phyloP scores from a whole-genome alignment of 1,140 invertebrate species.

The Lordiphosa mommai region DNA sequence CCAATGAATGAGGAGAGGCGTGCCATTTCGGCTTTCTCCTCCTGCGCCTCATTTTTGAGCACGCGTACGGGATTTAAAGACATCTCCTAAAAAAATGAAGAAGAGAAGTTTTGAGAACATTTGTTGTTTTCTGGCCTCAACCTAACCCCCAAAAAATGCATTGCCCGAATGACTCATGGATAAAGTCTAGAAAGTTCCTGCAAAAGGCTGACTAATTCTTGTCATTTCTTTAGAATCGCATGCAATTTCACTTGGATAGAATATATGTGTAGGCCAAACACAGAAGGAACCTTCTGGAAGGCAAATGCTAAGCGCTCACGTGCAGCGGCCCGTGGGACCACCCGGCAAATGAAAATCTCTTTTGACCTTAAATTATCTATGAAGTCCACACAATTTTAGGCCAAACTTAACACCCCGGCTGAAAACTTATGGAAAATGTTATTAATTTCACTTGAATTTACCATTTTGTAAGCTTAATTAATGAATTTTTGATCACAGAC shows the following conservation, averaged over 20 bases:
- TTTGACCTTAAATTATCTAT: slow-evolving; percentile 48
- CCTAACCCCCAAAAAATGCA: slow-evolving; percentile 39
- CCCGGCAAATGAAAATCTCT: slow-evolving; percentile 63
- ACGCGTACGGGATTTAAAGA: slow-evolving; percentile 96
- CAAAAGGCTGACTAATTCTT: not conserved
- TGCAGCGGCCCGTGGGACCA: slow-evolving; percentile 39
- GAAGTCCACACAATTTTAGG: slow-evolving; percentile 32
- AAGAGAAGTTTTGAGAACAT: not conserved
- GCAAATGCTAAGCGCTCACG: slow-evolving; percentile 26
- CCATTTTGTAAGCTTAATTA: slow-evolving; percentile 65
- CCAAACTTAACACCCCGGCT: slow-evolving; percentile 3
- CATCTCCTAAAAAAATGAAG: slow-evolving; percentile 81
- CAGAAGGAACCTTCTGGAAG: slow-evolving; percentile 31
- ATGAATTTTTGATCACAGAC: slow-evolving; percentile 68
- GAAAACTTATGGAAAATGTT: slow-evolving; percentile 36
- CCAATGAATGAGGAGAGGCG: slow-evolving; percentile 98
- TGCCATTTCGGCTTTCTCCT: slow-evolving; percentile 98
- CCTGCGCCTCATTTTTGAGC: slow-evolving; percentile 96
- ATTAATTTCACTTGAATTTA: slow-evolving; percentile 33
- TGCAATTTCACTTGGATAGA: no score
- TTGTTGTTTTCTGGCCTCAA: slow-evolving; percentile 21
- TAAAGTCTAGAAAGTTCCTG: slow-evolving; percentile 28
- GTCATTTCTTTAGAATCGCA: no score
- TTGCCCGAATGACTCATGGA: slow-evolving; percentile 33
- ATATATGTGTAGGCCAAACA: no score